Base-by-base conservation (phyloP, 2,113 vertebrate genomes). In the Phyllopteryx taeniolatus region DNA sequence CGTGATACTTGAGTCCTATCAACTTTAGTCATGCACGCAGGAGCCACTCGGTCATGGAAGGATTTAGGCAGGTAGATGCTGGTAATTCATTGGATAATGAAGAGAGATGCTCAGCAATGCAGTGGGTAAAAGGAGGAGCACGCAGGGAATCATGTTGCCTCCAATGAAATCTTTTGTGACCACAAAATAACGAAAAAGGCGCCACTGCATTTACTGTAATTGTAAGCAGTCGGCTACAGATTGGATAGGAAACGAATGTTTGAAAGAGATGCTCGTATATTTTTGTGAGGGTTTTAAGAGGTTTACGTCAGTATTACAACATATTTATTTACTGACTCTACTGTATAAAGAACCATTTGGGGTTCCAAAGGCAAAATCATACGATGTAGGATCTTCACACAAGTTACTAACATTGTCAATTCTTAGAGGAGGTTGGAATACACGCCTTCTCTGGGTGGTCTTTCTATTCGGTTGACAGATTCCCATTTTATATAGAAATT, bases 31-130 rank as follows among this genome's bases (percentile, higher is more conserved):
- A 22, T 49, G 61, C 75, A 67, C 33, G 49, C 64, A 33, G 0
- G 13, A 22, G 70, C 57, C 53, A 60, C 27, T 15, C 57, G 5
- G 2, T 33, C 56, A 43, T 8, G 47, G 5, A 35, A 47, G 65
- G 49, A 75, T 39, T 70, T 67, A 60, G 54, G 59, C 46, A 72
- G 44, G 69, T 56, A 27, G 47, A 77, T 72, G 71, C 61, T 80
- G 44, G 61, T 62, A 54, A 42, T 68, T 63, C 27, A 68, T 27
- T 54, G 35, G 47, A 54, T 60, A 35, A 63, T 20, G 39, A 56
- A 22, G 53, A 51, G 49, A 7, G 15, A 56, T 56, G 20, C n/a
- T 56, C 11, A 56, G 19, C 20, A 22, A 22, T 5, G 13, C 43
- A 33, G 31, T 27, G 31, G 67, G 19, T 39, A 35, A 63, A 4